A percentile compares a stretch with the other conserved stretches of the same genome.
Evolutionary conservation across 2,888 invertebrate genomes (phyloP).

Genomic region (Lepetodrilus schrolli): DNA sequence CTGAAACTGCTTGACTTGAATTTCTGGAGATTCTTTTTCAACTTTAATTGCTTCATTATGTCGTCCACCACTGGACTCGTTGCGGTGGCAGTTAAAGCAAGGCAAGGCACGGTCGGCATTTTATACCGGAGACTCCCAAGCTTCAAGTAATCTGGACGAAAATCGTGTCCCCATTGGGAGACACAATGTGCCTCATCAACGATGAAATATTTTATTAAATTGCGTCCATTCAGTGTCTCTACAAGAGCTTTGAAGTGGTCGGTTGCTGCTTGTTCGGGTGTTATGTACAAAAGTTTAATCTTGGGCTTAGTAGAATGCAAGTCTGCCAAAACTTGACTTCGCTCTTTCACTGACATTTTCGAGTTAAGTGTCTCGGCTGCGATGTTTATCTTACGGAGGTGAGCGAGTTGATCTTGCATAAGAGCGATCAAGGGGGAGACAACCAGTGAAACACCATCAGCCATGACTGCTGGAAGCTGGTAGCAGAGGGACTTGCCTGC

Average conservation of each 20-base stretch:
- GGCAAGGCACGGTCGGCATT: slow-evolving; percentile 84
- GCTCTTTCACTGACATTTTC: slow-evolving; percentile 86
- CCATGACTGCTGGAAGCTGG: slow-evolving; percentile 93
- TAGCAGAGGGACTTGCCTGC: slow-evolving; percentile 96
- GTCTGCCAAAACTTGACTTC: slow-evolving; percentile 83
- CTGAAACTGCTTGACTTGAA: slow-evolving; percentile 86
- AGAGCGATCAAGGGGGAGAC: slow-evolving; percentile 96
- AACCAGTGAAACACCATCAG: slow-evolving; percentile 87
- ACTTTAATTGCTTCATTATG: slow-evolving; percentile 81
- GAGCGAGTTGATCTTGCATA: slow-evolving; percentile 95
- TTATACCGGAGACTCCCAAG: slow-evolving; percentile 81
- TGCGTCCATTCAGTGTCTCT: slow-evolving; percentile 82
- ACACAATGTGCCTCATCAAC: slow-evolving; percentile 90
- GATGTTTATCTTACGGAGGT: slow-evolving; percentile 85
- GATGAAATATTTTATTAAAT: slow-evolving; percentile 90
- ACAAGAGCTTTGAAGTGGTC: slow-evolving; percentile 78
- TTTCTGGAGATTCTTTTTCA: slow-evolving; percentile 81
- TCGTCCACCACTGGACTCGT: slow-evolving; percentile 75
- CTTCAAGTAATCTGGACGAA: slow-evolving; percentile 92
- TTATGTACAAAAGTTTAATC: slow-evolving; percentile 92
- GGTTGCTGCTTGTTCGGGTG: slow-evolving; percentile 96
- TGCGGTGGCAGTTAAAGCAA: slow-evolving; percentile 97
- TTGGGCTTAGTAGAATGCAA: slow-evolving; percentile 84
- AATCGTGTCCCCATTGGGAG: slow-evolving; percentile 99
- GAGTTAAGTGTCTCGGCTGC: slow-evolving; percentile 93